Base-by-base conservation (phyloP, 2,888 invertebrate species). In the Clusia tigrina region DNA sequence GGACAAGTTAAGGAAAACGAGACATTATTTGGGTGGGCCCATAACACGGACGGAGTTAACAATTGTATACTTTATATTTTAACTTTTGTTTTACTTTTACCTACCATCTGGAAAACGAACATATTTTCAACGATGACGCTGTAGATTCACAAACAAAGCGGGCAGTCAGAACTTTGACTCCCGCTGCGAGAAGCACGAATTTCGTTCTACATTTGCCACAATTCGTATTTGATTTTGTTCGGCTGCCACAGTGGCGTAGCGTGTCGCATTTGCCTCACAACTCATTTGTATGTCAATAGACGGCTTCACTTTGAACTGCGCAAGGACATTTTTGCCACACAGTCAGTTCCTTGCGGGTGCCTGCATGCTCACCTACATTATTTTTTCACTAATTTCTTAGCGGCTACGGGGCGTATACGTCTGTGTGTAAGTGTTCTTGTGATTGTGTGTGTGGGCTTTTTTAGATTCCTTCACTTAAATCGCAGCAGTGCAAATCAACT, bases 241-340 rank as follows among this genome's bases (percentile, higher is more conserved):
- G 58, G 42, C 6, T 18, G 56, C 51, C 54, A 66, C 63, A 74
- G 72, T 67, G 42, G 3, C n/a, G 42, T 77, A 71, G 74, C 76
- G 74, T 74, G 76, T 74, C 69, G 74, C 66, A 75, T 75, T 74
- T 77, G 74, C 74, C 66, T 60, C 69, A 71, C 73, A 70, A 74
- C 74, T 74, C 77, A 74, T 73, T 74, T 72, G 68, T 78, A 69
- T 74, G 74, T 67, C 78, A 77, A 77, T 78, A 71, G 78, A 76
- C 71, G 58, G 42, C 37, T 38, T 10, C n/a, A 46, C 37, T 53
- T 61, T 72, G 77, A 78, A 78, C 80, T 81, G 81, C 81, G 81
- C 80, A 80, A 81, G 80, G 80, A 80, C 81, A 76, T 74, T 66
- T 78, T 69, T 58, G 62, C 68, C 68, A 64, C 67, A 32, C n/a